A percentile compares a stretch with the other conserved stretches of the same genome.
These are phyloP conservation scores for Muscicapa comitata DNA, from an alignment of 2,797 vertebrate species.

Conservation along the genomic window DNA sequence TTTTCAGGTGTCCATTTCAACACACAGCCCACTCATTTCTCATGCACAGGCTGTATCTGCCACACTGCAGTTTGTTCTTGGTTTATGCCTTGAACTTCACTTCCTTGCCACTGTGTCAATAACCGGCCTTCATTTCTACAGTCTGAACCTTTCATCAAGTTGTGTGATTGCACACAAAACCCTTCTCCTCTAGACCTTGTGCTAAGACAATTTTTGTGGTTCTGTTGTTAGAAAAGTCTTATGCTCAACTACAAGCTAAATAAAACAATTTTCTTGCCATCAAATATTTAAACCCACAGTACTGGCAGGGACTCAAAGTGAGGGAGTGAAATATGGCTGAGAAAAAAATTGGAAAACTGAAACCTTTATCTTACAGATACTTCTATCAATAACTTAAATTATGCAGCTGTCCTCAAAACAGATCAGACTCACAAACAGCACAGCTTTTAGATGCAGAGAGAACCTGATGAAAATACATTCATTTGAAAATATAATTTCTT, in stretches of 20 bases:
- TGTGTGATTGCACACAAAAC: background rate
- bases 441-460: constrained; percentile 53
- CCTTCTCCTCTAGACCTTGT: background rate
- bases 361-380: constrained; percentile 60
- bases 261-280: constrained; percentile 59
- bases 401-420: constrained; percentile 64
- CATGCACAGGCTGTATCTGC: background rate
- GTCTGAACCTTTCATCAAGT: background rate
- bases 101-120: accelerated
- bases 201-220: constrained; percentile 12
- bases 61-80: background rate
- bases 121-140: background rate
- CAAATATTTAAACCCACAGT: constrained; percentile 58
- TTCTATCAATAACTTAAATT: constrained; percentile 68
- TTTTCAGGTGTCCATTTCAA: background rate
- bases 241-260: constrained; percentile 41
- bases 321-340: background rate
- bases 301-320: background rate
- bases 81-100: background rate
- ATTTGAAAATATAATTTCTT: constrained; percentile 71
- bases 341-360: background rate
- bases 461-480: constrained; percentile 62
- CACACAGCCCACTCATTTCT: background rate
- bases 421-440: constrained; percentile 17
- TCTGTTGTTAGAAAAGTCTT: constrained; percentile 37